phyloP scores from a whole-genome alignment of 2,888 invertebrate genomes.

The Rhaphigaster nebulosa region DNA sequence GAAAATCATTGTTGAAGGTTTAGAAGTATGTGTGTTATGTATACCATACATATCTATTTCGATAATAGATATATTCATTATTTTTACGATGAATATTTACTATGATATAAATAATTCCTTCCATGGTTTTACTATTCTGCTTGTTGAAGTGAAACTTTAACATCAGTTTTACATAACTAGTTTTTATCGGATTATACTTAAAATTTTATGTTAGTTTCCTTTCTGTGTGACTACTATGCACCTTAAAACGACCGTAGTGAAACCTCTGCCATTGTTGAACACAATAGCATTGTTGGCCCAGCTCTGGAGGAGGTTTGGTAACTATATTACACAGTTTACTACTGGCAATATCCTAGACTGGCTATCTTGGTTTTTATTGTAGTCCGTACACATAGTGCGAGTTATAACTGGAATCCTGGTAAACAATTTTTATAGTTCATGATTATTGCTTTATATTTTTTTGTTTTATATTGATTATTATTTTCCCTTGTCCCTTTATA shows the following conservation, averaged over 20 bases:
- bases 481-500: not conserved
- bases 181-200: not conserved
- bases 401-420: not conserved
- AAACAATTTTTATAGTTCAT: not conserved
- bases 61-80: too few relatives aligned
- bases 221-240: not conserved
- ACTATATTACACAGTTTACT: constrained; percentile 6
- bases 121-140: not conserved
- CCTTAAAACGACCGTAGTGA: constrained; percentile 3
- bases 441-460: too few relatives aligned
- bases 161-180: not conserved
- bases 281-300: constrained; percentile 16
- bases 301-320: not conserved
- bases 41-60: too few relatives aligned
- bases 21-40: too few relatives aligned
- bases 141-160: not conserved
- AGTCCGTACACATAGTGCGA: not conserved
- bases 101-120: not conserved
- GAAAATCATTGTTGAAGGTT: too few relatives aligned
- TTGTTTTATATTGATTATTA: too few relatives aligned
- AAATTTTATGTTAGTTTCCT: constrained; percentile 1
- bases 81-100: too few relatives aligned
- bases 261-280: not conserved
- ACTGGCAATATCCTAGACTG: constrained; percentile 34
- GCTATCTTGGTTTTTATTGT: constrained; percentile 14